phyloP scores from a whole-genome alignment of 2,113 vertebrate species.

The Egretta garzetta region DNA sequence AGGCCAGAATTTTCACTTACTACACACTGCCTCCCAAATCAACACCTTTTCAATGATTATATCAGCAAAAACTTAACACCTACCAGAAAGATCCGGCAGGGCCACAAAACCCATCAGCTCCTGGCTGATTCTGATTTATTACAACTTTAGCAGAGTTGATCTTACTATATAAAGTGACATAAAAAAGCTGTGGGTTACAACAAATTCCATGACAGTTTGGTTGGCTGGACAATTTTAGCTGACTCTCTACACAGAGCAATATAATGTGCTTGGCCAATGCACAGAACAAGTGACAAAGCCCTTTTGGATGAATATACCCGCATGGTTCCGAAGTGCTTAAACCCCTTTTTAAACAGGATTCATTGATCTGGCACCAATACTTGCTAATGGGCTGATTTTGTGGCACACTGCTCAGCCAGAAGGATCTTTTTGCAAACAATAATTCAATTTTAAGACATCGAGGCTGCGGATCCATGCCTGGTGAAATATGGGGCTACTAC shows the following conservation, averaged over 20 bases:
- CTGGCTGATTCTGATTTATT: not conserved
- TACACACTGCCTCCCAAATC: not conserved
- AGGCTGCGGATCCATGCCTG: not conserved
- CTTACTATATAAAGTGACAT: not conserved
- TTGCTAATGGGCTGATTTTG: not conserved
- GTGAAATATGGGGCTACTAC: not conserved
- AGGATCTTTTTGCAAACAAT: not conserved
- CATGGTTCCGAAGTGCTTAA: not conserved
- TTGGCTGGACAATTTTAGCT: not conserved
- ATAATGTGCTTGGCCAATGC: not conserved
- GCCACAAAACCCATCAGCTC: not conserved
- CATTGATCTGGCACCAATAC: not conserved
- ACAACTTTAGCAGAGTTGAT: not conserved
- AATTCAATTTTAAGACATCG: not conserved
- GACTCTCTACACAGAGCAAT: not conserved
- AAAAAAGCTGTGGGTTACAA: not conserved
- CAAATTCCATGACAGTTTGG: not conserved
- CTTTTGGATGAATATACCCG: not conserved
- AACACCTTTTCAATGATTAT: not conserved
- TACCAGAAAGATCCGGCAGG: not conserved
- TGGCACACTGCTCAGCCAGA: not conserved
- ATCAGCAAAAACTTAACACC: not conserved
- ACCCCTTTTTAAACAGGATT: not conserved
- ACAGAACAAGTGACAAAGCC: not conserved
- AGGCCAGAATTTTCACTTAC: not conserved